Percentiles rank a stretch among this genome's conserved stretches.
Evolutionary conservation across 2,888 invertebrate species (phyloP).

Genomic region (Synanthedon myopaeformis): DNA sequence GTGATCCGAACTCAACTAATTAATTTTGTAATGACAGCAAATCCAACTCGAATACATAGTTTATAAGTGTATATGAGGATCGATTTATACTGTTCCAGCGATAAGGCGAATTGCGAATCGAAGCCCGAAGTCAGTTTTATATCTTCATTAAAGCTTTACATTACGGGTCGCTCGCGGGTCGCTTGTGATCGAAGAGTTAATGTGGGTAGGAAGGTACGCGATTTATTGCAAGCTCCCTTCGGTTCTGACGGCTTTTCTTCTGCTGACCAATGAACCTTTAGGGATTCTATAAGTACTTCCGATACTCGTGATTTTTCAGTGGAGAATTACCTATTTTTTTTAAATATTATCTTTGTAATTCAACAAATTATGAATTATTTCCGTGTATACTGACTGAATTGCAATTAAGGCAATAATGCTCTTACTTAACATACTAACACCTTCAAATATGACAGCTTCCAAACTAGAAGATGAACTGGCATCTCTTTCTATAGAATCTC

Average conservation of each 20-base stretch:
- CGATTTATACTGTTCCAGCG: conserved; percentile 4
- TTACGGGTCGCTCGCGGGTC: conserved; percentile 36
- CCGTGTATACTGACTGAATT: too few species aligned
- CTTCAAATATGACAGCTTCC: too few species aligned
- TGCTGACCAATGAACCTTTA: background rate
- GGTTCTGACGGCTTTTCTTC: conserved; percentile 16
- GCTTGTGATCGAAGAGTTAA: conserved; percentile 49
- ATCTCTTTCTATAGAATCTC: too few species aligned
- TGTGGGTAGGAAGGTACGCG: conserved; percentile 24
- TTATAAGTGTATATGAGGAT: conserved; percentile 3
- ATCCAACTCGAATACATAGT: conserved; percentile 1
- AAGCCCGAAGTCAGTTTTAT: conserved; percentile 15
- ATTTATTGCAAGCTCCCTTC: conserved; percentile 35
- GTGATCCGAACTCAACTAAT: too few species aligned
- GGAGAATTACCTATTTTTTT: too few species aligned
- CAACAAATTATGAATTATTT: too few species aligned
- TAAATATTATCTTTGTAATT: too few species aligned
- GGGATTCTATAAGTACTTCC: background rate
- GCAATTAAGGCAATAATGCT: too few species aligned
- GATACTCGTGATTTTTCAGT: too few species aligned
- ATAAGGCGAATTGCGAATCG: conserved; percentile 7
- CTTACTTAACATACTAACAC: too few species aligned
- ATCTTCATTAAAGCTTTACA: conserved; percentile 29
- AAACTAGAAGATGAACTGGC: too few species aligned
- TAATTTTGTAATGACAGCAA: too few species aligned